Evolutionary conservation across 2,888 invertebrate genomes (phyloP).

Genomic region (Hololepta plana): DNA sequence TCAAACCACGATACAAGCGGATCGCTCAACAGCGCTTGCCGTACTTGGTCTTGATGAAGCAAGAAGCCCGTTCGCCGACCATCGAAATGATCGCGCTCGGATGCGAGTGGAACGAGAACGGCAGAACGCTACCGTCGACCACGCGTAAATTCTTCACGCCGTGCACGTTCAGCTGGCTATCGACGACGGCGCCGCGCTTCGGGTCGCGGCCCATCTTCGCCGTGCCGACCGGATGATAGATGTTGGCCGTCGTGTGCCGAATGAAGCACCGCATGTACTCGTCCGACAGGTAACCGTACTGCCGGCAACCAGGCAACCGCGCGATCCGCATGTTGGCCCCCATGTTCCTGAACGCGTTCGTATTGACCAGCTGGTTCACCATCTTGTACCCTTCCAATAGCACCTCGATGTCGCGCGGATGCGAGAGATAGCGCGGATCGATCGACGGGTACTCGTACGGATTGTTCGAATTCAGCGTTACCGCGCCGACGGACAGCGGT

Average conservation of each 20-base stretch:
- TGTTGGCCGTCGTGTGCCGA: slow-evolving; percentile 8
- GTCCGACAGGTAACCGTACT: slow-evolving; percentile 8
- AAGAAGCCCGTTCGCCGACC: no score
- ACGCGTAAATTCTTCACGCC: no score
- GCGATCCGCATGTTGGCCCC: slow-evolving; percentile 24
- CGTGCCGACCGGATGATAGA: slow-evolving; percentile 11
- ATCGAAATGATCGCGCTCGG: no score
- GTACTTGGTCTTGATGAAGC: no score
- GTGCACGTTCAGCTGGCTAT: no score
- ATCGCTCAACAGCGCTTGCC: no score
- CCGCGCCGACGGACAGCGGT: slow-evolving; percentile 30
- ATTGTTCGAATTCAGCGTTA: slow-evolving; percentile 33
- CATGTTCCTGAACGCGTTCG: slow-evolving; percentile 31
- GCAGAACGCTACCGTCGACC: no score
- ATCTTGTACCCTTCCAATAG: slow-evolving; percentile 32
- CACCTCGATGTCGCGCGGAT: slow-evolving; percentile 32
- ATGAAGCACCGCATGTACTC: slow-evolving; percentile 13
- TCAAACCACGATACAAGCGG: no score
- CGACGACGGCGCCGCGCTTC: no score
- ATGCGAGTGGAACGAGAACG: no score
- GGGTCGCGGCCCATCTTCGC: slow-evolving; percentile 12
- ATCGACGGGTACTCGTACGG: slow-evolving; percentile 45
- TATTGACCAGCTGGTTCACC: slow-evolving; percentile 26
- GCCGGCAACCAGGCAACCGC: slow-evolving; percentile 7
- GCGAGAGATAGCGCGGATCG: slow-evolving; percentile 44